These are phyloP conservation scores for Coleophora flavipennella DNA, from an alignment of 2,888 invertebrate species.

Conservation along the genomic window DNA sequence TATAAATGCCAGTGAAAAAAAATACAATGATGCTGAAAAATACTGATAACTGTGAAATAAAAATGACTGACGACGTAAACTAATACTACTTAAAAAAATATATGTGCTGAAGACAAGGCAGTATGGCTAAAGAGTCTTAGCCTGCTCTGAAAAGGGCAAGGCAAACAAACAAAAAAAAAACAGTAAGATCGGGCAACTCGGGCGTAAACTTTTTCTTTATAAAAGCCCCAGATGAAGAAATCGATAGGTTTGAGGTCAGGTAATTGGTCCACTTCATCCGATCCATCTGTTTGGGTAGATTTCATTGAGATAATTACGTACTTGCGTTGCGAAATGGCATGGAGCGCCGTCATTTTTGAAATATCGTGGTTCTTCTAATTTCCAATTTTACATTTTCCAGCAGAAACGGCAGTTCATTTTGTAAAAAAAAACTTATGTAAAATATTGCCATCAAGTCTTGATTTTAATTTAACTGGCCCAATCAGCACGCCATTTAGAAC, in stretches of 20 bases:
- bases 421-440: constrained; percentile 5
- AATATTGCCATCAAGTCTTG: constrained; percentile 9
- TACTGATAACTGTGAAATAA: no score
- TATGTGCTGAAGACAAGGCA: no score
- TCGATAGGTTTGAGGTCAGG: background rate
- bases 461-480: constrained; percentile 12
- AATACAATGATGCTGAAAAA: no score
- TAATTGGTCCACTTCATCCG: constrained; percentile 2
- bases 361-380: constrained; percentile 5
- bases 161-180: no score
- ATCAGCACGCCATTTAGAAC: constrained; percentile 9
- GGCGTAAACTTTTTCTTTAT: background rate
- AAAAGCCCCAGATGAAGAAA: background rate
- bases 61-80: no score
- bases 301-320: constrained; percentile 5
- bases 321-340: constrained; percentile 7
- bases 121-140: no score
- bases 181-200: no score
- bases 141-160: no score
- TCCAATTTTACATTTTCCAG: constrained; percentile 7
- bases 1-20: no score
- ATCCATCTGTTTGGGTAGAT: constrained; percentile 7
- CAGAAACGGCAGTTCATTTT: constrained; percentile 4
- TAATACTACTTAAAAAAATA: no score
- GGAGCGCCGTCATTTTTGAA: constrained; percentile 10